phyloP scores from a whole-genome alignment of 2,797 vertebrate genomes.

The Caiman crocodilus region DNA sequence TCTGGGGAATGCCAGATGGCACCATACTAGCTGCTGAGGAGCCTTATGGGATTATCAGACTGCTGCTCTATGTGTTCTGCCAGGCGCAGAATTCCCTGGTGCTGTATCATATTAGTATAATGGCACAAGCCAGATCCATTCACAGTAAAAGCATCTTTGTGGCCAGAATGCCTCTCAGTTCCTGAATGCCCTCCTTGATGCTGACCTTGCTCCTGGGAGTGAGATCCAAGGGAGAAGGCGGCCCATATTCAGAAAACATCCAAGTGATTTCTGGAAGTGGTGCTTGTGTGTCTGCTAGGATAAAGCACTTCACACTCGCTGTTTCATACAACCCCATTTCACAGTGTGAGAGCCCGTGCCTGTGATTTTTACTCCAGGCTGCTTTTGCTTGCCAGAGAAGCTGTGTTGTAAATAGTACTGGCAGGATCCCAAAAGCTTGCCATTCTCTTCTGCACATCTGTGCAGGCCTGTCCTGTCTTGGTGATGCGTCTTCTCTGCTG shows the following conservation, averaged over 20 bases:
- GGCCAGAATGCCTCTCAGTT: background rate
- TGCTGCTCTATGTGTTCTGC: background rate
- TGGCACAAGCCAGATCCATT: background rate
- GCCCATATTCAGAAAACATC: background rate
- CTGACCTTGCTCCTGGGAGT: background rate
- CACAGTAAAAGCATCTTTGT: background rate
- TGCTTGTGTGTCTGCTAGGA: background rate
- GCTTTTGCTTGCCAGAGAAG: background rate
- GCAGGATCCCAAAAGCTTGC: background rate
- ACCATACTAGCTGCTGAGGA: background rate
- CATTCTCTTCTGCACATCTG: background rate
- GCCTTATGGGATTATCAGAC: background rate
- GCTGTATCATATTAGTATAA: background rate
- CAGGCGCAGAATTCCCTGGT: background rate
- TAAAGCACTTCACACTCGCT: background rate
- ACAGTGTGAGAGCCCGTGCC: background rate
- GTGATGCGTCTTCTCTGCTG: background rate
- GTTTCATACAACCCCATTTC: background rate
- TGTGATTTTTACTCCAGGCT: background rate
- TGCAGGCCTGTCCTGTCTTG: background rate
- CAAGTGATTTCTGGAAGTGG: background rate
- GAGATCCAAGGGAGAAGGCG: background rate
- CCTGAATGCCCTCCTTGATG: background rate
- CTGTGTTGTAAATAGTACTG: background rate
- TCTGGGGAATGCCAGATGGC: background rate